A percentile compares a stretch with the other conserved stretches of the same genome.
Conservation (phyloP, 2,888 invertebrate species). For the Diploptera punctata region DNA sequence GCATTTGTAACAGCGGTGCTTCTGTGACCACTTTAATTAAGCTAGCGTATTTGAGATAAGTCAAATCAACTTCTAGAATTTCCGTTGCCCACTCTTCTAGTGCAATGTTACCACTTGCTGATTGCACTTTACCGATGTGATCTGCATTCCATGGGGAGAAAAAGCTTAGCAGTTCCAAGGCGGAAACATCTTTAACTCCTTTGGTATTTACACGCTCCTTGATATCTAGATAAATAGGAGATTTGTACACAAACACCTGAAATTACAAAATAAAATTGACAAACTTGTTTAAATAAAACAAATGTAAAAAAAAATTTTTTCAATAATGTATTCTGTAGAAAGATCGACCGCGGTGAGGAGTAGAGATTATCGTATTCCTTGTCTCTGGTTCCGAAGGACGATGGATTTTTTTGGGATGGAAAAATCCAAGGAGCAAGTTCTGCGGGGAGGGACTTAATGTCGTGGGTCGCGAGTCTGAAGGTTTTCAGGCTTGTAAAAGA, state of each 20-base stretch:
- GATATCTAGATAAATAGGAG: constrained; percentile 78
- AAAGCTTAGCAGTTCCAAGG: constrained; percentile 75
- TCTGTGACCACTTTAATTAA: constrained; percentile 84
- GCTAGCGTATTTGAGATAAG: constrained; percentile 82
- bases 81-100: constrained; percentile 78
- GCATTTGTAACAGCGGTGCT: constrained; percentile 69
- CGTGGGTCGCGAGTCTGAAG: no score
- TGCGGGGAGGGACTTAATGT: no score
- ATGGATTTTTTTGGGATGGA: no score
- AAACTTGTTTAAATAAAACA: no score
- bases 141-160: constrained; percentile 87
- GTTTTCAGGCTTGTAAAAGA: no score
- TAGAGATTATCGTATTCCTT: no score
- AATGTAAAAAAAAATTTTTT: no score
- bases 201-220: constrained; percentile 81
- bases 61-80: constrained; percentile 75
- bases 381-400: no score
- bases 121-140: constrained; percentile 69
- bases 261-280: constrained; percentile 50
- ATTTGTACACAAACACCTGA: constrained; percentile 86
- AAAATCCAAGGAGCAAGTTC: no score
- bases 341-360: no score
- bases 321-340: no score
- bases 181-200: constrained; percentile 73
- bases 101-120: constrained; percentile 80